Base-by-base conservation (phyloP, 2,797 vertebrate genomes). In the Sardinella longiceps region DNA sequence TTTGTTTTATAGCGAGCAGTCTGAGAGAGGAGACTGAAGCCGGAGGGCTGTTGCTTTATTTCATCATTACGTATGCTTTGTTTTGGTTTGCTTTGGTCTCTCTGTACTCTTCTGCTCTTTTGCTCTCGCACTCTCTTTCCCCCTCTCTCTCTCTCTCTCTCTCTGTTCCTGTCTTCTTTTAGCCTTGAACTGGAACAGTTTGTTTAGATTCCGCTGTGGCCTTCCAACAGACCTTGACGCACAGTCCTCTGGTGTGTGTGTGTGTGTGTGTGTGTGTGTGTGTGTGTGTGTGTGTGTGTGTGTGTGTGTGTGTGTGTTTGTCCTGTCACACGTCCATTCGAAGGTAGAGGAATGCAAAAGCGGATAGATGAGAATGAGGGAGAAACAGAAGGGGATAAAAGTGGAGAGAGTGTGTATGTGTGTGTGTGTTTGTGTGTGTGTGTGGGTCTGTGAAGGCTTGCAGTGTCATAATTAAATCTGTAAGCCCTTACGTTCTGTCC, bases 81-180 rank as follows among this genome's bases (percentile, higher is more conserved):
- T 74, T 74, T 74, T 74, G 28, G 5, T 39, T 74, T 37, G 28
- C 30, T 58, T 28, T 0, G 6, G 5, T n/a, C 25, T 48, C 7
- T 48, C 43, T 43, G 43, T 43, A 0, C 43, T 48, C 46, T 48
- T 48, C 12, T 3, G 46, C 46, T 1, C 5, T 56, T 10, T 6
- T 7, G 23, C n/a, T 82, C 25, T 60, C 25, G 74, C 84, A 87
- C 28, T 81, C 80, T 84, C 83, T 53, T 84, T 86, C 85, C 81
- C 30, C 74, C 45, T 80, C 20, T 80, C 43, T 46, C 63, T 82
- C 30, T 18, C 20, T 30, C 50, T 81, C 5, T 51, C 80, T 81
- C 81, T 81, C 33, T 50, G 46, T 58, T 58, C 12, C 63, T 46
- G 66, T 58, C 28, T 25, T 12, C 25, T 84, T 60, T 60, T 12